These are phyloP conservation scores for Carettochelys insculpta DNA, from an alignment of 2,113 vertebrate species.

Conservation along the genomic window DNA sequence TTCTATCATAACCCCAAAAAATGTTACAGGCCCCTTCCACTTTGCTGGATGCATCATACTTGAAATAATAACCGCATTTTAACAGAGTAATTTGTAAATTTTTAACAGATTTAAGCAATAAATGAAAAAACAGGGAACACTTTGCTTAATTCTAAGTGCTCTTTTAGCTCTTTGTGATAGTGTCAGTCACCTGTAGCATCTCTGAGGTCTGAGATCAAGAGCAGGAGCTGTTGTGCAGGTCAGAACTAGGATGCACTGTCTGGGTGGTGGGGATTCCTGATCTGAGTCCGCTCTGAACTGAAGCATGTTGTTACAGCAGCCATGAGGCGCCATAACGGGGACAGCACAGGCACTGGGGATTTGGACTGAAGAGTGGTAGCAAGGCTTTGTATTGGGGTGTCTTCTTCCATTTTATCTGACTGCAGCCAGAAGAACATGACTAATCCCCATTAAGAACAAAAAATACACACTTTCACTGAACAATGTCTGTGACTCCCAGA, in stretches of 20 bases:
- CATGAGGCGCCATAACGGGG: fast-evolving
- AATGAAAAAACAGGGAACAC: not conserved
- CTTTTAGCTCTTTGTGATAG: too few relatives aligned
- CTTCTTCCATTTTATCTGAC: not conserved
- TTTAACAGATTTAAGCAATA: not conserved
- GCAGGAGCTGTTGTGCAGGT: not conserved
- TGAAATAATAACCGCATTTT: not conserved
- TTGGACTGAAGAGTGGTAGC: not conserved
- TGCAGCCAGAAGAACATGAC: not conserved
- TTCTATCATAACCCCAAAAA: not conserved
- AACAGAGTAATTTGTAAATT: not conserved
- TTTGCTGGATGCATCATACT: not conserved
- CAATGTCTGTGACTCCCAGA: not conserved
- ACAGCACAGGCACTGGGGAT: not conserved
- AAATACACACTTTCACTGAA: not conserved
- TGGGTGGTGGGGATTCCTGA: not conserved
- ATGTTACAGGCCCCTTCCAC: not conserved
- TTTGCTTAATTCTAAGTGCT: not conserved
- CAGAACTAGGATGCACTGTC: not conserved
- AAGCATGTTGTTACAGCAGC: not conserved
- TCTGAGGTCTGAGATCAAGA: not conserved
- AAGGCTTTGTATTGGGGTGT: not conserved
- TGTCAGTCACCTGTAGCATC: not conserved
- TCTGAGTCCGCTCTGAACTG: not conserved
- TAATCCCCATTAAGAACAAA: not conserved